Evolutionary conservation across 1,140 invertebrate species (phyloP).

Genomic region (Stegodyphus mimosarum): DNA sequence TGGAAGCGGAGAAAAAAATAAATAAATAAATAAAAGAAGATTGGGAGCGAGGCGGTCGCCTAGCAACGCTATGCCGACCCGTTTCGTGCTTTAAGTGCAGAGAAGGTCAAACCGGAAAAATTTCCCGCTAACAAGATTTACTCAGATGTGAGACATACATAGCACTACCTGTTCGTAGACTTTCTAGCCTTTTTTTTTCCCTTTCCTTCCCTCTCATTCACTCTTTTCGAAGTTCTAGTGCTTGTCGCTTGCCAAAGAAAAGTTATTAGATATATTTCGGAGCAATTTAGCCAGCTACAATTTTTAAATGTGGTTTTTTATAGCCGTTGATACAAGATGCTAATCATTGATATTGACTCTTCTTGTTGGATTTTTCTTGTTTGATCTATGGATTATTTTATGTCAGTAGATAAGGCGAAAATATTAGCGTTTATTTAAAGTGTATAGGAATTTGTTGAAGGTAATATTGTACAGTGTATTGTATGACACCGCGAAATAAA

Average conservation of each 20-base stretch:
- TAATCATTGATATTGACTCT: not conserved
- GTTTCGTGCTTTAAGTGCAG: conserved; percentile 4
- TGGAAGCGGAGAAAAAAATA: conserved; percentile 16
- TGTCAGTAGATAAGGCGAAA: not conserved
- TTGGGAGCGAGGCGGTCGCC: conserved; percentile 26
- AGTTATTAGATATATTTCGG: not conserved
- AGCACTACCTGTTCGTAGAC: conserved; percentile 20
- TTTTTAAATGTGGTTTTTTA: not conserved
- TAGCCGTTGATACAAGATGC: not conserved
- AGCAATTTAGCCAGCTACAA: conserved; percentile 1
- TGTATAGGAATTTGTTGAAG: not conserved
- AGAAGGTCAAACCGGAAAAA: conserved; percentile 52
- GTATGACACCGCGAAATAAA: no score
- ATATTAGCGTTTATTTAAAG: not conserved
- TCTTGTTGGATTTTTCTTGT: not conserved
- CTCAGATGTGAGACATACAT: conserved; percentile 23
- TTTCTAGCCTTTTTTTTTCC: not conserved
- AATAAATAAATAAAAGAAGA: not conserved
- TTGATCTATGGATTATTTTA: not conserved
- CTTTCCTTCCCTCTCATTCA: no score
- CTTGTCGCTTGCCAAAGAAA: no score
- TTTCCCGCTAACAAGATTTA: conserved; percentile 57
- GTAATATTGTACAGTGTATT: not conserved
- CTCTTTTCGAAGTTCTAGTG: no score
- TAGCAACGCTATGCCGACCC: conserved; percentile 44